Percentiles rank a stretch among this genome's conserved stretches.
phyloP scores from a whole-genome alignment of 2,797 vertebrate genomes.

The Malurus leucopterus region DNA sequence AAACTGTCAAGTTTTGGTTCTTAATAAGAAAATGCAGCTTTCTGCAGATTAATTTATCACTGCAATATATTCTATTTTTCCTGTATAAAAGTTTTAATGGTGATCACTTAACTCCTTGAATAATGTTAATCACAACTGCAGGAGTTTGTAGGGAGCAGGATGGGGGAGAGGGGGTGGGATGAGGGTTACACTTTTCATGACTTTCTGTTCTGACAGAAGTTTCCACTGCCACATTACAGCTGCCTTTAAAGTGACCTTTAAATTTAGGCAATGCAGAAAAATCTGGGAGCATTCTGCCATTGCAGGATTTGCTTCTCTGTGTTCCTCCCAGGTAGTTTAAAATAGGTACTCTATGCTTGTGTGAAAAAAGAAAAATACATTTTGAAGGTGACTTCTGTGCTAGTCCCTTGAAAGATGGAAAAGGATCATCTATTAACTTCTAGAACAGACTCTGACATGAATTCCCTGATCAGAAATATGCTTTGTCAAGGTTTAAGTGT shows the following conservation, averaged over 20 bases:
- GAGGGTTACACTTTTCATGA: not conserved
- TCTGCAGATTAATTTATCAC: not conserved
- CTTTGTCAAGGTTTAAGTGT: not conserved
- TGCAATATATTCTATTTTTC: not conserved
- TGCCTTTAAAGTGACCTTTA: not conserved
- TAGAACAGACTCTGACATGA: not conserved
- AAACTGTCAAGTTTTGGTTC: not conserved
- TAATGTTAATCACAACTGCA: not conserved
- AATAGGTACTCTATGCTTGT: not conserved
- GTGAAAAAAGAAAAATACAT: not conserved
- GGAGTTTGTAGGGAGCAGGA: not conserved
- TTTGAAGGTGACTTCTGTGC: not conserved
- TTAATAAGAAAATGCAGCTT: not conserved
- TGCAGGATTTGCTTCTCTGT: not conserved
- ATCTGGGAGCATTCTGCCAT: not conserved
- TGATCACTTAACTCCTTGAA: not conserved
- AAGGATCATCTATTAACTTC: not conserved
- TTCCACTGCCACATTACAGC: not conserved
- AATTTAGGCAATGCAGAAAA: not conserved
- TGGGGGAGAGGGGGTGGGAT: not conserved
- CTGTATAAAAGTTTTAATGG: not conserved
- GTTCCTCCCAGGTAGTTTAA: not conserved
- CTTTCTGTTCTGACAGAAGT: not conserved
- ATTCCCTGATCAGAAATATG: not conserved
- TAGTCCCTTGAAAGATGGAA: not conserved